A percentile compares a stretch with the other conserved stretches of the same genome.
These are phyloP conservation scores for Rhagonycha fulva DNA, from an alignment of 2,888 invertebrate species.

Conservation along the genomic window DNA sequence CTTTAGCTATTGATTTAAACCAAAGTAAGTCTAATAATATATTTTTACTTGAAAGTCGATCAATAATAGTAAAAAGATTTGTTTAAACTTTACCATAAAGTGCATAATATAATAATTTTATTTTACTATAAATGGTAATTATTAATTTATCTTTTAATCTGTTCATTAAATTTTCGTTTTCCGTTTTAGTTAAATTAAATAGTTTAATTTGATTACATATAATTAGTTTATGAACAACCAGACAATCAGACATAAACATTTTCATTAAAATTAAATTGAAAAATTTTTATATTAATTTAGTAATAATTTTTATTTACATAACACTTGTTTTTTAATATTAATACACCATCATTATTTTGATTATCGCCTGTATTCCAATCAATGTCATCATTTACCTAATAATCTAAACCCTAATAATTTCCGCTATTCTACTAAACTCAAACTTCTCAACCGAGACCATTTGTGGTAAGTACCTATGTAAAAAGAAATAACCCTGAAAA, in stretches of 20 bases:
- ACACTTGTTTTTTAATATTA: not conserved
- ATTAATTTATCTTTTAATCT: not conserved
- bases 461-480: not conserved
- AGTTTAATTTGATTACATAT: not conserved
- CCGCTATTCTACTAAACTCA: not conserved
- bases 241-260: not conserved
- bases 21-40: slow-evolving; percentile 49
- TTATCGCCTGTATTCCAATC: not conserved
- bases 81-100: not conserved
- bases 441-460: slow-evolving; percentile 10
- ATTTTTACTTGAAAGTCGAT: not conserved
- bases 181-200: not conserved
- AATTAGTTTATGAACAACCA: not conserved
- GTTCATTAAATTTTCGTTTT: not conserved
- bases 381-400: slow-evolving; percentile 3
- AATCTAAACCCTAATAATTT: slow-evolving; percentile 5
- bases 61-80: not conserved
- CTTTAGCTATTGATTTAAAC: slow-evolving; percentile 55
- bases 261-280: not conserved
- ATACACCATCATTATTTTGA: not conserved
- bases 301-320: not conserved
- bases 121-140: not conserved
- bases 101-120: not conserved
- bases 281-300: not conserved
- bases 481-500: slow-evolving; percentile 11